These are phyloP conservation scores for Trichoplusia ni DNA, from an alignment of 1,140 invertebrate species.

Conservation along the genomic window DNA sequence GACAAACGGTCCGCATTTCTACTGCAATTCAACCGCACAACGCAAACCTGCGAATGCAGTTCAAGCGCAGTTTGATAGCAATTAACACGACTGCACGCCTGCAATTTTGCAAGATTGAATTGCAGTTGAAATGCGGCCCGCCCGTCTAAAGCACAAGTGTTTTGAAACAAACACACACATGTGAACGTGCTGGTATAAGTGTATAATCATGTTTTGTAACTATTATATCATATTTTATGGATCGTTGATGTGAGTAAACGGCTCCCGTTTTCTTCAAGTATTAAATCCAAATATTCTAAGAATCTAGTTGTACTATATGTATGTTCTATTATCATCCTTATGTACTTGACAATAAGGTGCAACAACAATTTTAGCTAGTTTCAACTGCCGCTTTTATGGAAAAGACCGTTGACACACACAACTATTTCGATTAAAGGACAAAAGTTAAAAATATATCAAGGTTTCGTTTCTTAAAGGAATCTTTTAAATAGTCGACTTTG, in stretches of 20 bases:
- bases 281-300: slow-evolving; percentile 18
- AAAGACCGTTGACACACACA: neutral
- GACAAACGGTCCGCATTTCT: too few species aligned
- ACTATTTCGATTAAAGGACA: too few species aligned
- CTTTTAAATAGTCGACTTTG: too few species aligned
- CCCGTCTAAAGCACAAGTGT: too few species aligned
- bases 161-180: neutral
- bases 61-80: too few species aligned
- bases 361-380: neutral
- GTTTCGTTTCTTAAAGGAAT: too few species aligned
- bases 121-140: too few species aligned
- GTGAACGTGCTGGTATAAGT: slow-evolving; percentile 14
- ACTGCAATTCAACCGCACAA: too few species aligned
- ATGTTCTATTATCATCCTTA: slow-evolving; percentile 23
- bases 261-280: slow-evolving; percentile 17
- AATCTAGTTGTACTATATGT: slow-evolving; percentile 10
- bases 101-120: too few species aligned
- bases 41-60: too few species aligned
- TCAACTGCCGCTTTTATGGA: neutral
- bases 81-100: too few species aligned
- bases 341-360: slow-evolving; percentile 34
- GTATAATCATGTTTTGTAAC: slow-evolving; percentile 26
- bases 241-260: slow-evolving; percentile 9
- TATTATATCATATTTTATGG: slow-evolving; percentile 27
- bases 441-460: too few species aligned